A percentile compares a stretch with the other conserved stretches of the same genome.
Evolutionary conservation across 2,888 invertebrate genomes (phyloP).

Genomic region (Troglohyphantes excavatus): DNA sequence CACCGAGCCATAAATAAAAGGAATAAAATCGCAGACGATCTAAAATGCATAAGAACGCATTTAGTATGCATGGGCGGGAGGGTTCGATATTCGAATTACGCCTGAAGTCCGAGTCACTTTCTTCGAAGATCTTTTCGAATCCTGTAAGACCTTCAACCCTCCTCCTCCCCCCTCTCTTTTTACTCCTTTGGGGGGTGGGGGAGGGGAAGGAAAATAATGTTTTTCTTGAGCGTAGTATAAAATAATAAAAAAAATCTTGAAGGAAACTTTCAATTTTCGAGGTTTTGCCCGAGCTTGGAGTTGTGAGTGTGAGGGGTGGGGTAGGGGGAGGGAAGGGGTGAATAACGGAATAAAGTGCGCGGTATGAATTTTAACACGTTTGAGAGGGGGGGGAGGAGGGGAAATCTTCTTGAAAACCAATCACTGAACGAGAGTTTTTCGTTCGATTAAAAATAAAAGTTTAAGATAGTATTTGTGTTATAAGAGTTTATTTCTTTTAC

Average conservation of each 20-base stretch:
- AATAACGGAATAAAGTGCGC: neutral
- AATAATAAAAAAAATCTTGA: neutral
- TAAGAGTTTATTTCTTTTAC: too few relatives aligned
- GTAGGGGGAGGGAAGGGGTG: neutral
- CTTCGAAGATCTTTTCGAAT: slow-evolving; percentile 16
- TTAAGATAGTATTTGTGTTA: neutral
- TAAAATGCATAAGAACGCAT: slow-evolving; percentile 46
- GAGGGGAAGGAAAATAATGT: too few relatives aligned
- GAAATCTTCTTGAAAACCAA: neutral
- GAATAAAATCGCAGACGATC: slow-evolving; percentile 13
- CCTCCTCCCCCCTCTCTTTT: neutral
- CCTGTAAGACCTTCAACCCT: neutral
- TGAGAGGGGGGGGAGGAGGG: neutral
- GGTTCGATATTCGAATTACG: slow-evolving; percentile 28
- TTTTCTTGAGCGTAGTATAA: neutral
- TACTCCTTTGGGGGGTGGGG: neutral
- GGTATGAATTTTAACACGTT: slow-evolving; percentile 31
- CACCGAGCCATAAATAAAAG: neutral
- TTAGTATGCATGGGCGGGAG: slow-evolving; percentile 40
- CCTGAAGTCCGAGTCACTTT: slow-evolving; percentile 10
- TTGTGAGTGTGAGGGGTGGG: too few relatives aligned
- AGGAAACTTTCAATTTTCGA: slow-evolving; percentile 19
- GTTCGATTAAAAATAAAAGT: neutral
- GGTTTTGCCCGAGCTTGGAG: neutral
- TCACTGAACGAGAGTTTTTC: neutral